Percentiles rank a stretch among this genome's conserved stretches.
These are phyloP conservation scores for Circaetus cinerascens DNA, from an alignment of 2,113 vertebrate species.

Conservation along the genomic window DNA sequence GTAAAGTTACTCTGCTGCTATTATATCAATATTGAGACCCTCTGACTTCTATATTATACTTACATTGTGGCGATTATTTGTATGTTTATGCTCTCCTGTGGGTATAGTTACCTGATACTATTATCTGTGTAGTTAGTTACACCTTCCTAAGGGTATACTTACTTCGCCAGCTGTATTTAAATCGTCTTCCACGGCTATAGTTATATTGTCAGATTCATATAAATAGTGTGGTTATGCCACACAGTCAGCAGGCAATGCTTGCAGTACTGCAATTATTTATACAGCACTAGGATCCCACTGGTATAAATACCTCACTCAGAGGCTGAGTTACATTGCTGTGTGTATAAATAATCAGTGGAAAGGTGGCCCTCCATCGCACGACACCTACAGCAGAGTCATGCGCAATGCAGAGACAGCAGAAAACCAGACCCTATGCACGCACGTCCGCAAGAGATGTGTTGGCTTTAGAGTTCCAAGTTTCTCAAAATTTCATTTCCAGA, in stretches of 20 bases:
- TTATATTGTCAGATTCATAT: constrained; percentile 2
- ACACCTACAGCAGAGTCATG: neutral
- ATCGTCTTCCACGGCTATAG: neutral
- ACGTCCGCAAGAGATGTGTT: neutral
- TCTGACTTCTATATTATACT: constrained; percentile 10
- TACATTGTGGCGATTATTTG: constrained; percentile 25
- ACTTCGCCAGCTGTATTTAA: neutral
- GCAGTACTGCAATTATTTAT: constrained; percentile 2
- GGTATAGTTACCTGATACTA: constrained; percentile 15
- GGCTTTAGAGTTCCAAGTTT: neutral
- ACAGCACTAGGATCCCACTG: neutral
- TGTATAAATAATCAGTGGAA: neutral
- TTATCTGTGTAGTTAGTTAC: constrained; percentile 33
- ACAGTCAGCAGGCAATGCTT: neutral
- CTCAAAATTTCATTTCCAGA: neutral
- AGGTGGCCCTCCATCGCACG: rapidly evolving
- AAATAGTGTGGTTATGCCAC: neutral
- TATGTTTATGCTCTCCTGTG: constrained; percentile 29
- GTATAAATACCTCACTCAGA: neutral
- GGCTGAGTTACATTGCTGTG: neutral
- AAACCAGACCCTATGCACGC: neutral
- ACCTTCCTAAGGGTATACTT: constrained; percentile 29
- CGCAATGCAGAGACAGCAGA: neutral
- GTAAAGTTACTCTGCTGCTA: neutral
- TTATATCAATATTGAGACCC: neutral